Evolutionary conservation across 2,113 vertebrate genomes (phyloP).

Genomic region (Rhipidura dahli): DNA sequence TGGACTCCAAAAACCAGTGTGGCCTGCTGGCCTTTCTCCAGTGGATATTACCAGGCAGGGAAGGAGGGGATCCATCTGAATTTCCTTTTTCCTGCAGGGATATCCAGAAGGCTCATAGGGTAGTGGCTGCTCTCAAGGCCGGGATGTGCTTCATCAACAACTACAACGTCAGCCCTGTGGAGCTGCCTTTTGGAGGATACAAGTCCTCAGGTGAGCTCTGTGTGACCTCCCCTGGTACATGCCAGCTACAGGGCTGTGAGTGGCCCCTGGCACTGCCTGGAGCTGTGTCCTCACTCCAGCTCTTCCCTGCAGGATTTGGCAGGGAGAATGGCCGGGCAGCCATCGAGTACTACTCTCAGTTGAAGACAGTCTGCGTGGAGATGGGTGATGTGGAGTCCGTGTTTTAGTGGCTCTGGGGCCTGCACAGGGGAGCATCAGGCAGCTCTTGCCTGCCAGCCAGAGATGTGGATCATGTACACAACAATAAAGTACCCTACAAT

Average conservation of each 20-base stretch:
- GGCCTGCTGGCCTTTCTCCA: neutral
- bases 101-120: constrained; percentile 89
- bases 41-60: neutral
- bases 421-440: neutral
- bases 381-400: constrained; percentile 88
- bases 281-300: neutral
- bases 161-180: constrained; percentile 87
- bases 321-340: constrained; percentile 91
- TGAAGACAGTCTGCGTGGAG: constrained; percentile 94
- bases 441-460: neutral
- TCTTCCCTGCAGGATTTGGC: constrained; percentile 83
- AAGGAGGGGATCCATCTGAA: neutral
- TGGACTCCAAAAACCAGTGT: neutral
- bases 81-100: constrained; percentile 74
- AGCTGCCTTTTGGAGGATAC: constrained; percentile 94
- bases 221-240: neutral
- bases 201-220: constrained; percentile 89
- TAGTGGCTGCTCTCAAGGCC: constrained; percentile 85
- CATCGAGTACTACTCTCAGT: constrained; percentile 90
- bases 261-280: neutral
- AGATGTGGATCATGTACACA: neutral
- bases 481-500: neutral
- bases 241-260: neutral
- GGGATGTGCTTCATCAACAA: constrained; percentile 97
- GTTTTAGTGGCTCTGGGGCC: constrained; percentile 71